Evolutionary conservation across 2,888 invertebrate species (phyloP).

Genomic region (Spilosoma lubricipeda): DNA sequence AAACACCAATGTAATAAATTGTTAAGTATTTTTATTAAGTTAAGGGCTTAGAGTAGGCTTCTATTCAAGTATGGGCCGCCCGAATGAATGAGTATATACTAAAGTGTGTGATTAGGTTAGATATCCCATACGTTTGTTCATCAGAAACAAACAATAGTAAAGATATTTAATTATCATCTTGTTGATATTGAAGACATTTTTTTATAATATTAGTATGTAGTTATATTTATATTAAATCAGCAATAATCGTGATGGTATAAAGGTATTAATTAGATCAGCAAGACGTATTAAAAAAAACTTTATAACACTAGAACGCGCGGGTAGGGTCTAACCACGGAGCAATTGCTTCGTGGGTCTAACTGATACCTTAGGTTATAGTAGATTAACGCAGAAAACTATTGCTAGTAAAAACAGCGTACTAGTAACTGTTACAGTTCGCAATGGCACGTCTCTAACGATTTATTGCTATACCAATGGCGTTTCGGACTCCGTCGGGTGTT

Average conservation of each 20-base stretch:
- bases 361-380: constrained; percentile 42
- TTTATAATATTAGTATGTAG: too few species aligned
- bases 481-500: constrained; percentile 70
- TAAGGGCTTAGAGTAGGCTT: background rate
- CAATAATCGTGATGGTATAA: too few species aligned
- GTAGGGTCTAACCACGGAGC: too few species aligned
- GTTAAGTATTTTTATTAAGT: background rate
- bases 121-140: too few species aligned
- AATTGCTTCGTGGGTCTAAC: too few species aligned
- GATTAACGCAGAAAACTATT: constrained; percentile 69
- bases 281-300: background rate
- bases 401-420: constrained; percentile 67
- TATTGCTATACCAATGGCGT: constrained; percentile 74
- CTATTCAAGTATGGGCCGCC: background rate
- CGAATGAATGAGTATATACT: background rate
- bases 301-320: constrained; percentile 37
- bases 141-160: too few species aligned
- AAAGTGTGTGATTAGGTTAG: background rate
- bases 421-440: constrained; percentile 57
- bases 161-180: too few species aligned
- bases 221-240: too few species aligned
- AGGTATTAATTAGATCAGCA: background rate
- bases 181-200: too few species aligned
- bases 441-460: constrained; percentile 72
- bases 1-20: background rate